Percentiles rank a stretch among this genome's conserved stretches.
Conservation (phyloP, 2,113 vertebrate genomes). For the Melanotaenia duboulayi region DNA sequence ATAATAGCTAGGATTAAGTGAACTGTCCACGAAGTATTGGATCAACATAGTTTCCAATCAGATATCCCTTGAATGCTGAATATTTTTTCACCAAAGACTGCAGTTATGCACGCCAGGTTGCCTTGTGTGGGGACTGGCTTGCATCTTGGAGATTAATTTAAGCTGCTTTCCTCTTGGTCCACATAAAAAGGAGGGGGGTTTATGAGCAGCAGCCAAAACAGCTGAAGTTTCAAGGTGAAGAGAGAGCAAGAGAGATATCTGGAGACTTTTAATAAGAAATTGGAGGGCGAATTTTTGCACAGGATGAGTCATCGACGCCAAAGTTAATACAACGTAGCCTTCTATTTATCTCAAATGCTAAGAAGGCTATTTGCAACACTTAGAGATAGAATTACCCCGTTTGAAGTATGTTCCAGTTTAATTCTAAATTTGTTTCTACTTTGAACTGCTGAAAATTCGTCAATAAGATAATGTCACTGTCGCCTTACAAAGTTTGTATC, state of each 20-base stretch:
- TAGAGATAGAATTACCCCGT: background rate
- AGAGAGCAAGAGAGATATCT: background rate
- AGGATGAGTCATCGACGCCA: background rate
- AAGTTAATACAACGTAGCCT: background rate
- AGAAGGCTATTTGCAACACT: background rate
- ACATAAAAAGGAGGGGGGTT: slow-evolving; percentile 27
- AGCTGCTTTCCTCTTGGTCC: slow-evolving; percentile 65
- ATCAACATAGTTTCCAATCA: slow-evolving; percentile 7
- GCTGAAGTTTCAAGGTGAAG: slow-evolving; percentile 50
- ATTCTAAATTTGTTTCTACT: background rate
- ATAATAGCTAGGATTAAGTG: background rate
- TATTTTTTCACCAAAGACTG: slow-evolving; percentile 42
- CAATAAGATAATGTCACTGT: too few species aligned
- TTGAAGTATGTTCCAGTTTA: background rate
- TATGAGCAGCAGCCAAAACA: slow-evolving; percentile 46
- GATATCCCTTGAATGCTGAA: slow-evolving; percentile 11
- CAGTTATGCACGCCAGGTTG: background rate
- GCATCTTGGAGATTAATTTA: slow-evolving; percentile 71
- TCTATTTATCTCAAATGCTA: background rate
- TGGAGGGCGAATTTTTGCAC: background rate
- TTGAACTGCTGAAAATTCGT: background rate
- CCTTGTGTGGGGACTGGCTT: slow-evolving; percentile 50
- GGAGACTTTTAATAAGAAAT: slow-evolving; percentile 29
- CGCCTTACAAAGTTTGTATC: too few species aligned
- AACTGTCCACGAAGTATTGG: background rate